These are phyloP conservation scores for Conops quadrifasciatus DNA, from an alignment of 2,888 invertebrate genomes.

Conservation along the genomic window DNA sequence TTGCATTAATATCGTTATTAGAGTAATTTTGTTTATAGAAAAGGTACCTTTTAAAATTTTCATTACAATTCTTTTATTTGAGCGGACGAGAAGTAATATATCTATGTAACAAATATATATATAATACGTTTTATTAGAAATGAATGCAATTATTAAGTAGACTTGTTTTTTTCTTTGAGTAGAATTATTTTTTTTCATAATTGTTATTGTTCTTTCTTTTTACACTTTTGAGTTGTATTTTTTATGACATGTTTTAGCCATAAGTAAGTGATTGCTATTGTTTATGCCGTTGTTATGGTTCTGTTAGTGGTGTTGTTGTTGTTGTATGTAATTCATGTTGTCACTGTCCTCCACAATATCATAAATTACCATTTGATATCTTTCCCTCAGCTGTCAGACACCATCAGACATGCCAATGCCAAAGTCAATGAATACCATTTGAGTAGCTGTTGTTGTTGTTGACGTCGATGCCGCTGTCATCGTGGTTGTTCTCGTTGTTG, in stretches of 20 bases:
- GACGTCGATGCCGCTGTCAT: neutral
- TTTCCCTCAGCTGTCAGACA: slow-evolving; percentile 14
- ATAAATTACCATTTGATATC: neutral
- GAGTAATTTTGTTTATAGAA: too few species aligned
- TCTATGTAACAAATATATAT: too few species aligned
- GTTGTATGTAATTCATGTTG: slow-evolving; percentile 7
- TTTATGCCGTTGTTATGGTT: neutral
- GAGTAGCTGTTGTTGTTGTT: slow-evolving; percentile 1
- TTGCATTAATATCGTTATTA: too few species aligned
- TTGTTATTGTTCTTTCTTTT: too few species aligned
- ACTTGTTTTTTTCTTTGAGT: too few species aligned
- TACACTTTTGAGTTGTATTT: too few species aligned
- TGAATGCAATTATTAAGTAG: too few species aligned
- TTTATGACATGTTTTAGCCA: neutral
- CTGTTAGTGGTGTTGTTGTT: neutral
- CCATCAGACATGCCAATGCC: slow-evolving; percentile 17
- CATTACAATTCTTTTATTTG: too few species aligned
- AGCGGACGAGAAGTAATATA: too few species aligned
- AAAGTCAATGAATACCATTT: slow-evolving; percentile 26
- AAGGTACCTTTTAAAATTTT: too few species aligned
- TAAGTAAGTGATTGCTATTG: neutral
- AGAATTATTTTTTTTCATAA: too few species aligned
- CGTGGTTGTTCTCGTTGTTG: neutral
- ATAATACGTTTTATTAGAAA: too few species aligned
- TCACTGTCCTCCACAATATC: neutral